Evolutionary conservation across 2,113 vertebrate genomes (phyloP).

Genomic region (Protomyctophum bolini): DNA sequence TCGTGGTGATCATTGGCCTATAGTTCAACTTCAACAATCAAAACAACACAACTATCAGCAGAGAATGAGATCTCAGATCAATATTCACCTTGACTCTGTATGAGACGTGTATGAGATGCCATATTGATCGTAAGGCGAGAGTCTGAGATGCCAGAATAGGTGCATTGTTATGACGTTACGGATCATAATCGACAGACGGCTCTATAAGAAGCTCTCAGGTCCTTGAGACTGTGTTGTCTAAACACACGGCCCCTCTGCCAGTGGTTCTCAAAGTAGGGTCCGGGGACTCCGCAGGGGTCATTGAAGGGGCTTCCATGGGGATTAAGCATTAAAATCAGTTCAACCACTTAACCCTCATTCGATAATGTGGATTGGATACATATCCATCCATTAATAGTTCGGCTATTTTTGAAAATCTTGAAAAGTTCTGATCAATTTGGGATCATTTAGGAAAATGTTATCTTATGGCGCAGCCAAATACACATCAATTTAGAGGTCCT

Average conservation of each 20-base stretch:
- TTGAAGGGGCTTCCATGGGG: no score
- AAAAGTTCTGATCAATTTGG: no score
- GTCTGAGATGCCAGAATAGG: conserved; percentile 19
- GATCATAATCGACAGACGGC: not conserved
- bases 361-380: no score
- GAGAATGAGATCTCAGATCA: conserved; percentile 32
- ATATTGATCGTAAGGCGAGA: conserved; percentile 47
- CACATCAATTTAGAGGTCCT: no score
- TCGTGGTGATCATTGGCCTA: conserved; percentile 26
- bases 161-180: not conserved
- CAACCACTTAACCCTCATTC: no score
- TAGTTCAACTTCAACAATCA: conserved; percentile 43
- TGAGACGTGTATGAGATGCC: conserved; percentile 16
- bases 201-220: conserved; percentile 1
- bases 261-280: no score
- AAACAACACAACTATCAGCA: conserved; percentile 26
- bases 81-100: conserved; percentile 66
- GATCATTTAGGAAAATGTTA: no score
- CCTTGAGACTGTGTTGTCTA: not conserved
- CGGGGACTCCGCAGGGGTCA: no score
- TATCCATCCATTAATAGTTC: no score
- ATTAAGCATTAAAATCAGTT: no score
- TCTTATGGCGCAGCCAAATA: no score
- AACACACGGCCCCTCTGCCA: conserved; percentile 12
- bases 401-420: no score